Conservation (phyloP, 2,113 vertebrate species). For the Nibea albiflora region DNA sequence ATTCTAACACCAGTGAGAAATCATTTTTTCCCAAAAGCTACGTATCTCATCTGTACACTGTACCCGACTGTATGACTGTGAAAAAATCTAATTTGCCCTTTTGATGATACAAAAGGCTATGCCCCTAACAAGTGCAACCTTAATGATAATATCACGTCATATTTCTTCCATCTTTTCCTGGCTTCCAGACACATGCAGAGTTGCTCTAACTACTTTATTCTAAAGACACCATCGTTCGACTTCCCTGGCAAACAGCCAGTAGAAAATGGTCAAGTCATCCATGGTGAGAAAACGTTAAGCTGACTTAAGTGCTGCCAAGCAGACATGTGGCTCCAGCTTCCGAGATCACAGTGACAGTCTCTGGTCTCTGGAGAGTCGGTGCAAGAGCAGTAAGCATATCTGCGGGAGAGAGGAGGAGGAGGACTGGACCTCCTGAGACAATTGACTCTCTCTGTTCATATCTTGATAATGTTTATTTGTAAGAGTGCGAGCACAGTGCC, state of each 20-base stretch:
- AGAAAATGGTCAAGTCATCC: conserved; percentile 37
- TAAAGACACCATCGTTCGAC: conserved; percentile 9
- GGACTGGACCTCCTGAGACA: conserved; percentile 29
- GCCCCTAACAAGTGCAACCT: not conserved
- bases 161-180: conserved; percentile 2
- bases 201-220: conserved; percentile 1
- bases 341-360: conserved; percentile 63
- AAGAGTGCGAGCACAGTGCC: not conserved
- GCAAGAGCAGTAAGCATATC: conserved; percentile 31
- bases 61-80: not conserved
- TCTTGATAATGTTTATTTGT: not conserved
- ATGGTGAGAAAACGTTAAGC: conserved; percentile 51
- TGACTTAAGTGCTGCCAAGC: conserved; percentile 53
- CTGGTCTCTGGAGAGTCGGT: conserved; percentile 51
- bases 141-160: not conserved
- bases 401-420: conserved; percentile 19
- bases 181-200: not conserved
- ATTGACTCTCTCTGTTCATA: not conserved
- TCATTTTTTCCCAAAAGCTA: not conserved
- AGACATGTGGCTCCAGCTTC: conserved; percentile 46
- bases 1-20: not conserved
- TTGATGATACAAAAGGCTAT: conserved; percentile 13
- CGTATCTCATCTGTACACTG: not conserved
- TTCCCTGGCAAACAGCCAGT: conserved; percentile 30
- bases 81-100: conserved; percentile 2